Evolutionary conservation across 2,888 invertebrate species (phyloP), one percentile per base, ranked within the genome.

Genomic region (Dolichopus griseipennis): DNA sequence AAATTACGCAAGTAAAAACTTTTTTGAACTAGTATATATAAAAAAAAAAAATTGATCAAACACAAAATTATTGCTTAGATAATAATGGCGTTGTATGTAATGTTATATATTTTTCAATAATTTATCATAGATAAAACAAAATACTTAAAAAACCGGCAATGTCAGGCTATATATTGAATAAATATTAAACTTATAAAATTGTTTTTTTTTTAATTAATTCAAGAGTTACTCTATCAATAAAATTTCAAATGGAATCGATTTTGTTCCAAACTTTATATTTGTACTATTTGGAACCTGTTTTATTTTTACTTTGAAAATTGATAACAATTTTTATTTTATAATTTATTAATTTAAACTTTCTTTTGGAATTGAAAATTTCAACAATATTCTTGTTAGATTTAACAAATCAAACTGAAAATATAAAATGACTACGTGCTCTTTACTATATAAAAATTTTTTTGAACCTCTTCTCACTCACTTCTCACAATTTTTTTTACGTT

Each of bases 61-160:
- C 52, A 52, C 52, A 52, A 27, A 37, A 37, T n/a, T 52, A 52
- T 52, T 52, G 52, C 52, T 52, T 52, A 52, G 52, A 18, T 18
- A 52, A 52, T n/a, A 52, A 52, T 52, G 52, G 52, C 52, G 52
- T n/a, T n/a, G n/a, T n/a, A n/a, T n/a, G n/a, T n/a, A n/a, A 52
- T 18, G 52, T 52, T 52, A 6, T 4, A 52, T 37, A 52, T 52
- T 27, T 27, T 27, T 27, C 5, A n/a, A 4, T 27, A 18, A 18
- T 52, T 18, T 52, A 52, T 52, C 18, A 52, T 52, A 18, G 18
- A 37, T 1, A 27, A 4, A 37, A 37, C 4, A 37, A 37, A 37
- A 37, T 7, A 37, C 8, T 34, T n/a, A 27, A 41, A 18, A 15
- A 52, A 52, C 52, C 52, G 52, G 52, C 52, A 52, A 9, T 12